Evolutionary conservation across 2,797 vertebrate genomes (phyloP).

Genomic region (Enteromius mattozi): DNA sequence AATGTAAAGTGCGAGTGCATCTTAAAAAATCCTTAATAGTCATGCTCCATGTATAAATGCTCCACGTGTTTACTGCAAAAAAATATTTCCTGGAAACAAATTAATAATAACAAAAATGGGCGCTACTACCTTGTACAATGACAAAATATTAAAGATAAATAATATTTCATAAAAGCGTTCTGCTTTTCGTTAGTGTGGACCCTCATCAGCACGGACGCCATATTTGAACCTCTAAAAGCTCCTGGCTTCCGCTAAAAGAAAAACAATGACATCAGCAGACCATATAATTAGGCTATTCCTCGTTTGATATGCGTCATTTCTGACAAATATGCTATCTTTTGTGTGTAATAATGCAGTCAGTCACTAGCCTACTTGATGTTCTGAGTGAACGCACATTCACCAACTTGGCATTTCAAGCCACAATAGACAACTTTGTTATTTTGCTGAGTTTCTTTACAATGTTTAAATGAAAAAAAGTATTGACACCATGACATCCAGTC

Average conservation of each 20-base stretch:
- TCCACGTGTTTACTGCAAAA: conserved; percentile 42
- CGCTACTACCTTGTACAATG: neutral
- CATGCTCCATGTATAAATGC: conserved; percentile 55
- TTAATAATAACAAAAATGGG: neutral
- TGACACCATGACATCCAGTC: neutral
- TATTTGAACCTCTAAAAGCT: neutral
- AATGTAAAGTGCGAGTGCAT: conserved; percentile 77
- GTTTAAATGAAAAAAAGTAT: neutral
- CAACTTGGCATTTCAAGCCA: too few relatives aligned
- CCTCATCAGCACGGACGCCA: too few relatives aligned
- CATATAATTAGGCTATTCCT: neutral
- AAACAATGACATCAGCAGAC: neutral
- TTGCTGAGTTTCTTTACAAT: neutral
- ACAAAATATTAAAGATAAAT: neutral
- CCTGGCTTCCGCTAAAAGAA: neutral
- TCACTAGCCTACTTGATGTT: neutral
- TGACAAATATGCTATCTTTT: neutral
- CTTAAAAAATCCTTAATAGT: conserved; percentile 55
- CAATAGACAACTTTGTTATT: too few relatives aligned
- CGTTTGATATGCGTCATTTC: neutral
- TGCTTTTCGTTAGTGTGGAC: neutral
- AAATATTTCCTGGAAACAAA: neutral
- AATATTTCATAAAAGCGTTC: neutral
- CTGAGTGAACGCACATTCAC: neutral
- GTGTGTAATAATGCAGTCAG: neutral